phyloP scores from a whole-genome alignment of 2,888 invertebrate genomes.

The Ectemnius cavifrons region DNA sequence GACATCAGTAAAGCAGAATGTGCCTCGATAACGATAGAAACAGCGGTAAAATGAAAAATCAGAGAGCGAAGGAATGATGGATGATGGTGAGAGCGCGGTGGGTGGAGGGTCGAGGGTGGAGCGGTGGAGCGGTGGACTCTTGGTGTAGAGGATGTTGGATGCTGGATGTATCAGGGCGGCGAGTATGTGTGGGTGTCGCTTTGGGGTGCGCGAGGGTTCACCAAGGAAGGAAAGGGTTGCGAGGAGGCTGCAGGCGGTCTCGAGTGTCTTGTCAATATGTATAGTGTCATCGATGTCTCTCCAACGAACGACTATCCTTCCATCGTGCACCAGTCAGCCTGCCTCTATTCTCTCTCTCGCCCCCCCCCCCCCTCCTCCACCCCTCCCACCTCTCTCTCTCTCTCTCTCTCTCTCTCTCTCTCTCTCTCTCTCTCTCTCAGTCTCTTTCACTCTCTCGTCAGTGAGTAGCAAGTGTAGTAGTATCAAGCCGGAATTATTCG shows the following conservation, averaged over 20 bases:
- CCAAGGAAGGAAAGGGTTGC: conserved; percentile 23
- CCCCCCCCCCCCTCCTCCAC: neutral
- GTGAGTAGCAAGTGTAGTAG: no score
- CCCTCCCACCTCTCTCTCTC: neutral
- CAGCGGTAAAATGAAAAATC: neutral
- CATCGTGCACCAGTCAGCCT: conserved; percentile 24
- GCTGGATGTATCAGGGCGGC: conserved; percentile 10
- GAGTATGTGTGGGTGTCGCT: conserved; percentile 3
- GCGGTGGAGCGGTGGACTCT: neutral
- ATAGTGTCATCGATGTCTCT: conserved; percentile 78
- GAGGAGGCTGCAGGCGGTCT: conserved; percentile 70
- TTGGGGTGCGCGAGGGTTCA: neutral
- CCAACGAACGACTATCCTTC: conserved; percentile 69
- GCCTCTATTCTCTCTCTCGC: neutral
- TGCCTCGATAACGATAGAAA: neutral
- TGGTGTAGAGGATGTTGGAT: neutral
- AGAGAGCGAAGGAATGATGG: neutral
- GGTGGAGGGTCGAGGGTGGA: neutral
- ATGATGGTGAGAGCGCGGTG: neutral
- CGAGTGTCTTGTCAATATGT: conserved; percentile 78
- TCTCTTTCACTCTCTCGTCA: no score
- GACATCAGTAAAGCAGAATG: neutral
- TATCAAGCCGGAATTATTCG: conserved; percentile 33
- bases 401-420: neutral
- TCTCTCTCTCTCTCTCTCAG: neutral